Conservation (phyloP, 2,113 vertebrate species). For the Chiloscyllium plagiosum region DNA sequence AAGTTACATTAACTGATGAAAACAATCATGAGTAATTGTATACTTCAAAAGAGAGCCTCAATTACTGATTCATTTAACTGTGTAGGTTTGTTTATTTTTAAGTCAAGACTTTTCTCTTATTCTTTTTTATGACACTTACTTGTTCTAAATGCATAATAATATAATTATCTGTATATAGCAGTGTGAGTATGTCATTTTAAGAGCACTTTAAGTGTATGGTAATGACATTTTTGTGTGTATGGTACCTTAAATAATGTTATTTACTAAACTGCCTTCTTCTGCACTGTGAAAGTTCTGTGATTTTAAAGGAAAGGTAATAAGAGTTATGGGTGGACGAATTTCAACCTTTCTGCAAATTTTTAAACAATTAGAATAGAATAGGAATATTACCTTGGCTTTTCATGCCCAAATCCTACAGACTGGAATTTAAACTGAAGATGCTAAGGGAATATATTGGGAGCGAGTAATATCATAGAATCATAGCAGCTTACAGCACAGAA, state of each 20-base stretch:
- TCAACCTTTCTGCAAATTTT: background rate
- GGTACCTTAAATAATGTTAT: background rate
- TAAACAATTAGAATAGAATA: background rate
- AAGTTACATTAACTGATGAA: background rate
- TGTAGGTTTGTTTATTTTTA: slow-evolving; percentile 20
- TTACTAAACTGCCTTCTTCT: no score
- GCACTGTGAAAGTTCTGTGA: background rate
- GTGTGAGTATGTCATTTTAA: background rate
- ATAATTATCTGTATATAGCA: background rate
- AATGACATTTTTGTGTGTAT: background rate
- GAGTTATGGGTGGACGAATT: background rate
- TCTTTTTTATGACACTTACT: background rate
- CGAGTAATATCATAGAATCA: no score
- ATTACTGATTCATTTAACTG: slow-evolving; percentile 20
- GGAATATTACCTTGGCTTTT: background rate
- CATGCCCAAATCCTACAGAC: background rate
- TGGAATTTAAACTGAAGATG: background rate
- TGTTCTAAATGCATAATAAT: background rate
- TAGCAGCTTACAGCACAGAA: no score
- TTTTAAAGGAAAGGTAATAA: background rate
- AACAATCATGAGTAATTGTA: slow-evolving; percentile 17
- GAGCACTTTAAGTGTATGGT: slow-evolving; percentile 5
- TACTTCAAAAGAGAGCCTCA: background rate
- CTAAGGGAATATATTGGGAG: background rate
- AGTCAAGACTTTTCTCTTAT: background rate